A percentile compares a stretch with the other conserved stretches of the same genome.
Evolutionary conservation across 2,888 invertebrate genomes (phyloP).

Genomic region (Eilema depressum): DNA sequence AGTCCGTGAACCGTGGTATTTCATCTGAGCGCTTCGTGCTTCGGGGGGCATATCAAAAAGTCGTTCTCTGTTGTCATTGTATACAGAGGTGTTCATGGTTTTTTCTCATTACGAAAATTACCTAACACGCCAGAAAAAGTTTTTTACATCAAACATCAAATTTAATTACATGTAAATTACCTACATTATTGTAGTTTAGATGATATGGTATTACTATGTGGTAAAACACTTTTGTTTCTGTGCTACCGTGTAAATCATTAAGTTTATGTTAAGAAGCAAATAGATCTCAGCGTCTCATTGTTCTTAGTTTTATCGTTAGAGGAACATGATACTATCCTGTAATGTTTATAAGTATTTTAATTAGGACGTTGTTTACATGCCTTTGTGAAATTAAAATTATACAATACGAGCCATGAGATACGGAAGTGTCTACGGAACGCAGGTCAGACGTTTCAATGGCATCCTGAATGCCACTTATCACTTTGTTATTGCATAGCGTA

Average conservation of each 20-base stretch:
- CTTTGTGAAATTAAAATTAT: conserved; percentile 16
- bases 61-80: no score
- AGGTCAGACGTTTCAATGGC: background rate
- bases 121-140: no score
- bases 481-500: background rate
- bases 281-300: conserved; percentile 2
- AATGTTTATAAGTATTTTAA: conserved; percentile 25
- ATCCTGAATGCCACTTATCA: background rate
- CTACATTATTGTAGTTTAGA: no score
- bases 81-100: no score
- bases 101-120: no score
- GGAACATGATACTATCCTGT: conserved; percentile 11
- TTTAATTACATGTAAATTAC: no score
- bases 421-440: conserved; percentile 25
- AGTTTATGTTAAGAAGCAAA: background rate
- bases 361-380: conserved; percentile 23
- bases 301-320: conserved; percentile 9
- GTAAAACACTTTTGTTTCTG: background rate
- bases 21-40: no score
- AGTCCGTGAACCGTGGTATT: no score
- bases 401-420: conserved; percentile 11
- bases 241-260: background rate
- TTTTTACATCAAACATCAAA: no score
- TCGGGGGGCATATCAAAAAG: no score
- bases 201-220: no score